Conservation (phyloP, 2,113 vertebrate species). For the Calyptomena viridis region DNA sequence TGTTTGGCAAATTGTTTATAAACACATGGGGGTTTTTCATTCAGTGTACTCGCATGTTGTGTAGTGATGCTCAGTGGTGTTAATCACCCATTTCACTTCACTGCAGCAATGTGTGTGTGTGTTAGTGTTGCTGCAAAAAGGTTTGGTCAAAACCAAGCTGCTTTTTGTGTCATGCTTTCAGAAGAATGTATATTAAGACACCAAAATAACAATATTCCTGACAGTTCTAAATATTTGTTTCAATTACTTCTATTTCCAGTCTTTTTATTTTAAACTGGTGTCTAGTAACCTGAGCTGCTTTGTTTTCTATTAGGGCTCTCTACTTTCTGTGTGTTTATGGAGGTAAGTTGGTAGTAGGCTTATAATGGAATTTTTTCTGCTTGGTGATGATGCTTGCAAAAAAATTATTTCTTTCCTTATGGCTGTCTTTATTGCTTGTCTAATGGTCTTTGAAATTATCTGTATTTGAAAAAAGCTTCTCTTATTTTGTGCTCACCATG, state of each 20-base stretch:
- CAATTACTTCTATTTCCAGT: not conserved
- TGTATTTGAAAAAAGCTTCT: not conserved
- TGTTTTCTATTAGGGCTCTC: not conserved
- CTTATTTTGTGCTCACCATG: not conserved
- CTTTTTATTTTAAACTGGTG: not conserved
- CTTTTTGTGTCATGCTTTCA: not conserved
- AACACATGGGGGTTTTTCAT: not conserved
- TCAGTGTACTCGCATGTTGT: not conserved
- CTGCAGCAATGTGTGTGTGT: not conserved
- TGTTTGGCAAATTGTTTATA: not conserved
- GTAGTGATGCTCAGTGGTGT: not conserved
- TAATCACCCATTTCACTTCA: not conserved
- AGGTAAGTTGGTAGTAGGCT: not conserved
- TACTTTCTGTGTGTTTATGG: not conserved
- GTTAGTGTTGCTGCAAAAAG: not conserved
- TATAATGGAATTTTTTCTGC: not conserved
- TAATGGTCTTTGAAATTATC: not conserved
- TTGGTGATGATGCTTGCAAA: not conserved
- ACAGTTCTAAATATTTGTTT: not conserved
- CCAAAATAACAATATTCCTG: not conserved
- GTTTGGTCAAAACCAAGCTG: not conserved
- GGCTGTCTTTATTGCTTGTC: not conserved
- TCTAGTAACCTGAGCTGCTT: not conserved
- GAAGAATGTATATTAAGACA: not conserved
- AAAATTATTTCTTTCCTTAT: not conserved